Conservation (phyloP, 1,140 invertebrate species). For the Nylanderia fulva region DNA sequence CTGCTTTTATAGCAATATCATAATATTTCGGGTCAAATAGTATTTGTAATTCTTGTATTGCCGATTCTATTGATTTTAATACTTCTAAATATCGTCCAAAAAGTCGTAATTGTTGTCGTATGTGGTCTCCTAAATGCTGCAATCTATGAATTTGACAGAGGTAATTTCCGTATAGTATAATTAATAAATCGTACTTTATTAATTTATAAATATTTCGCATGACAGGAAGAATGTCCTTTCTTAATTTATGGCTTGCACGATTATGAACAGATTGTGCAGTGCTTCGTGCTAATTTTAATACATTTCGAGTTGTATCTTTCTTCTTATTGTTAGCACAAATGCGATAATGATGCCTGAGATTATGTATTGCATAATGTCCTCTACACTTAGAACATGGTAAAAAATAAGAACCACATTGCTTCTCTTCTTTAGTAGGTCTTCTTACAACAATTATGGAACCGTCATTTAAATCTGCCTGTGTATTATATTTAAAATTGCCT, state of each 20-base stretch:
- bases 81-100: background rate
- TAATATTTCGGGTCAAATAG: constrained; percentile 22
- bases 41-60: background rate
- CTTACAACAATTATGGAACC: constrained; percentile 8
- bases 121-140: background rate
- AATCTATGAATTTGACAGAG: background rate
- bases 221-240: background rate
- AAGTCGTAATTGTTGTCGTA: background rate
- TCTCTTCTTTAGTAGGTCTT: background rate
- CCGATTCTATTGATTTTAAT: background rate
- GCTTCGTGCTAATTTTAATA: background rate
- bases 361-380: background rate
- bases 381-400: background rate
- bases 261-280: constrained; percentile 14
- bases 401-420: background rate
- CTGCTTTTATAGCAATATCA: constrained; percentile 11
- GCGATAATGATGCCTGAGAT: constrained; percentile 4
- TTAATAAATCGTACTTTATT: constrained; percentile 1
- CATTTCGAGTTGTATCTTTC: background rate
- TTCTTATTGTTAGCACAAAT: background rate
- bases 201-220: background rate
- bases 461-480: background rate
- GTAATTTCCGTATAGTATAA: constrained; percentile 1
- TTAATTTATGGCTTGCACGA: background rate
- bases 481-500: background rate